These are phyloP conservation scores for Pseudococcus viburni DNA, from an alignment of 2,888 invertebrate species.

Conservation along the genomic window DNA sequence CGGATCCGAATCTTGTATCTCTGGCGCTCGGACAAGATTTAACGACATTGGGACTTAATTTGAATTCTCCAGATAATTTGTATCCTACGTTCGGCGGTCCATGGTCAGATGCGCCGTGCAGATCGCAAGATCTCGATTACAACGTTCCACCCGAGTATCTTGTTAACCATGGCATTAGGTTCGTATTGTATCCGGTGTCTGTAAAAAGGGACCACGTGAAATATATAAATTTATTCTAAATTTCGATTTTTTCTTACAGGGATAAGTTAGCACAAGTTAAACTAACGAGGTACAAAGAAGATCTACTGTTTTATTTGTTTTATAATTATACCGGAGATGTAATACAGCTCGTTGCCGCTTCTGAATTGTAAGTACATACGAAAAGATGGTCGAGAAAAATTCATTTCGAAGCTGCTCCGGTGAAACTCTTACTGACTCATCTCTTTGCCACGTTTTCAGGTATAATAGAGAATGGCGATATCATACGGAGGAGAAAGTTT, in stretches of 20 bases:
- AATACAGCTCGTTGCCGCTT: constrained; percentile 96
- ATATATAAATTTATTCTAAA: not conserved
- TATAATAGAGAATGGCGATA: constrained; percentile 99
- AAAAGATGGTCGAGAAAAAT: not conserved
- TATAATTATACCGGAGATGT: constrained; percentile 99
- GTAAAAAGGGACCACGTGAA: not conserved
- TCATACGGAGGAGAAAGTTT: constrained; percentile 98
- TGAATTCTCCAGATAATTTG: constrained; percentile 97
- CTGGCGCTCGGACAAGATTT: constrained; percentile 98
- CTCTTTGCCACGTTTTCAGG: constrained; percentile 74
- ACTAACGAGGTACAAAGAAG: constrained; percentile 97
- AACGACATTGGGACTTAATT: constrained; percentile 96
- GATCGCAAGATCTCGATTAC: constrained; percentile 99
- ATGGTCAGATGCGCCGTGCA: constrained; percentile 97
- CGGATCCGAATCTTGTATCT: constrained; percentile 95
- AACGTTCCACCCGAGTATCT: constrained; percentile 99
- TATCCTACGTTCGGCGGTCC: constrained; percentile 99
- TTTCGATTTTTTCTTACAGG: constrained; percentile 72
- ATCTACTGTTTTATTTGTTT: constrained; percentile 98
- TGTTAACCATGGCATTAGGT: constrained; percentile 94
- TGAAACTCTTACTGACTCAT: not conserved
- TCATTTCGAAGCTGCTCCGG: not conserved
- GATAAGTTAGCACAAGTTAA: constrained; percentile 96
- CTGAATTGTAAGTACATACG: constrained; percentile 86
- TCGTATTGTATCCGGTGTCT: constrained; percentile 66